Base-by-base conservation (phyloP, 2,113 vertebrate species). In the Oenanthe oenanthe region DNA sequence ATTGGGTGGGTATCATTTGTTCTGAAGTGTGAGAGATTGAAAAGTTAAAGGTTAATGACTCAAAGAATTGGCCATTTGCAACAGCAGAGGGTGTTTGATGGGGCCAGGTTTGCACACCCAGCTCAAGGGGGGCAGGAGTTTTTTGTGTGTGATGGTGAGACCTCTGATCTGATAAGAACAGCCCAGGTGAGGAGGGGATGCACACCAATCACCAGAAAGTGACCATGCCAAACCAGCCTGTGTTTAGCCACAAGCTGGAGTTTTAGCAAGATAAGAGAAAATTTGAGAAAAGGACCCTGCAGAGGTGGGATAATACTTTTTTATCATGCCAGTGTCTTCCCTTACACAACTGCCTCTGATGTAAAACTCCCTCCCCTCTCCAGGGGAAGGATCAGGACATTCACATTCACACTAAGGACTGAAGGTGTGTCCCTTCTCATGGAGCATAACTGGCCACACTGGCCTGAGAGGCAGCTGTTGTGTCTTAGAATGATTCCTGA, bases 321-420 rank as follows among this genome's bases (percentile, higher is more conserved):
- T 31, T 26, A 18, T 31, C 0, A 4, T 51, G 32, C 9, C 8
- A 31, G 4, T 51, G 10, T 51, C 25, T 21, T 61, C 16, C 25
- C 21, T 53, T 43, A 61, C 26, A 31, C 10, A 43, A 31, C 20
- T 43, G 20, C 6, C 13, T 53, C 11, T 8, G 13, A 17, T 20
- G 9, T 31, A 43, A 31, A 53, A 26, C 8, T 20, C 6, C 14
- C 8, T 20, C 6, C 14, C 13, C 15, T 0, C 0, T 9, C 32
- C 22, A 1, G 0, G 17, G 29, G 17, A 81, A n/a, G 22, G 53
- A 28, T 58, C 43, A 26, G 34, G 43, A n/a, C 17, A 21, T 40
- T 48, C 28, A 20, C 17, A 26, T 21, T 56, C 13, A 9, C 0
- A 0, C 2, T 1, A 20, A 25, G 20, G 22, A 10, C 28, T 57